A percentile compares a stretch with the other conserved stretches of the same genome.
These are phyloP conservation scores for Candidula unifasciata DNA, from an alignment of 2,888 invertebrate species.

Conservation along the genomic window DNA sequence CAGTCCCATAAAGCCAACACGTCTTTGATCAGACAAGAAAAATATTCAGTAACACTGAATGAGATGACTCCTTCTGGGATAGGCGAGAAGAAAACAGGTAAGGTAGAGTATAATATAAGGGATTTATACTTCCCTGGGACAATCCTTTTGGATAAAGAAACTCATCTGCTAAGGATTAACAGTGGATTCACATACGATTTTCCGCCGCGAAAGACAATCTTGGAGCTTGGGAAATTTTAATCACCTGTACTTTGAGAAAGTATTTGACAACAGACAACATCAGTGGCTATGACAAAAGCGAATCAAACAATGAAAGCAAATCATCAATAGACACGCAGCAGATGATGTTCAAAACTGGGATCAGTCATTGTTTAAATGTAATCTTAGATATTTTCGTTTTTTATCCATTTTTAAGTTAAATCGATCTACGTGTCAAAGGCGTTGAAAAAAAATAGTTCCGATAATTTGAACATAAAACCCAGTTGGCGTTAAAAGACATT, in stretches of 20 bases:
- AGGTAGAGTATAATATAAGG: not conserved
- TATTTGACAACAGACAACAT: not conserved
- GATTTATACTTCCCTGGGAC: not conserved
- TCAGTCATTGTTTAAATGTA: too few relatives aligned
- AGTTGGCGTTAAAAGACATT: too few relatives aligned
- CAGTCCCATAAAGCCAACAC: not conserved
- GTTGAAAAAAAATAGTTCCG: too few relatives aligned
- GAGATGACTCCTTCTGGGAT: not conserved
- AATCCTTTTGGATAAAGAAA: constrained; percentile 22
- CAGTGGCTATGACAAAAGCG: not conserved
- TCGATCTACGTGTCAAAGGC: too few relatives aligned
- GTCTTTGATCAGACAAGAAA: not conserved
- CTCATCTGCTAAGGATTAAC: constrained; percentile 6
- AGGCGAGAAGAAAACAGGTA: not conserved
- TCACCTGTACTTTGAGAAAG: not conserved
- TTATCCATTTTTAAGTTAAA: too few relatives aligned
- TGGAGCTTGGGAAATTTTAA: not conserved
- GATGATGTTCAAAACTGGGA: too few relatives aligned
- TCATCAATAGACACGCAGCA: too few relatives aligned
- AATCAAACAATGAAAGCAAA: not conserved
- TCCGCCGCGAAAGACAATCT: not conserved
- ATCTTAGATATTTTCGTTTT: too few relatives aligned
- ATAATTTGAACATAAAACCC: too few relatives aligned
- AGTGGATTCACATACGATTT: not conserved
- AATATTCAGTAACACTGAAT: not conserved